phyloP scores from a whole-genome alignment of 2,888 invertebrate genomes.

The Drosophila trichaetosa region DNA sequence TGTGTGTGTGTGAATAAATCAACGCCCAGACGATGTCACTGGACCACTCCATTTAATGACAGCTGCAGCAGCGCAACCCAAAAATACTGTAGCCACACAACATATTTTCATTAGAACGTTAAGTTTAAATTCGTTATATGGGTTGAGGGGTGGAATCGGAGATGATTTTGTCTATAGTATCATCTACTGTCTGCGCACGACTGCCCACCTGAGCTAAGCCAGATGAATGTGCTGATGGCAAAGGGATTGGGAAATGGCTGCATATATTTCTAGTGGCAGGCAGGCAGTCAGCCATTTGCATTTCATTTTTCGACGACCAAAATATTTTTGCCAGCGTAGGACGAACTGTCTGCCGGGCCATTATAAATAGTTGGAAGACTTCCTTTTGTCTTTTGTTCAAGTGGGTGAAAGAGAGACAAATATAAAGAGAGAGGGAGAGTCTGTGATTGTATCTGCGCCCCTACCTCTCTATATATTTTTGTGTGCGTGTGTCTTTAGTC shows the following conservation, averaged over 20 bases:
- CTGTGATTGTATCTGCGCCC: slow-evolving; percentile 31
- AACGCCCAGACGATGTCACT: slow-evolving; percentile 41
- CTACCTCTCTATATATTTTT: neutral
- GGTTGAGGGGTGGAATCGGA: neutral
- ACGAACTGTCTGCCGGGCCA: slow-evolving; percentile 38
- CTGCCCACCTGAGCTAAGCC: slow-evolving; percentile 60
- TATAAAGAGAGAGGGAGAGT: neutral
- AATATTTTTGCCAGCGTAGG: slow-evolving; percentile 61
- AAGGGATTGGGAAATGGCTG: slow-evolving; percentile 41
- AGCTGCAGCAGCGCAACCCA: slow-evolving; percentile 53
- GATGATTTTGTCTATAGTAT: slow-evolving; percentile 4
- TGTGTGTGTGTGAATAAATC: slow-evolving; percentile 56
- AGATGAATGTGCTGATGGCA: slow-evolving; percentile 44
- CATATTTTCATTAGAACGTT: slow-evolving; percentile 70
- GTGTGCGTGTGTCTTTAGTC: slow-evolving; percentile 48
- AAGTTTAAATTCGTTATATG: slow-evolving; percentile 35
- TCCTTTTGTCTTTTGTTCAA: slow-evolving; percentile 72
- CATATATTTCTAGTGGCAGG: slow-evolving; percentile 58
- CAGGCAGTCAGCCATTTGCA: slow-evolving; percentile 65
- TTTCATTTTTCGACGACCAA: slow-evolving; percentile 75
- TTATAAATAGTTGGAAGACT: slow-evolving; percentile 74
- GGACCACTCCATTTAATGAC: slow-evolving; percentile 70
- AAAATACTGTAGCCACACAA: slow-evolving; percentile 69
- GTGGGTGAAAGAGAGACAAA: neutral
- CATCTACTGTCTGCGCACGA: slow-evolving; percentile 48